Evolutionary conservation across 1,140 invertebrate genomes (phyloP).

Genomic region (Polypedilum pembai): DNA sequence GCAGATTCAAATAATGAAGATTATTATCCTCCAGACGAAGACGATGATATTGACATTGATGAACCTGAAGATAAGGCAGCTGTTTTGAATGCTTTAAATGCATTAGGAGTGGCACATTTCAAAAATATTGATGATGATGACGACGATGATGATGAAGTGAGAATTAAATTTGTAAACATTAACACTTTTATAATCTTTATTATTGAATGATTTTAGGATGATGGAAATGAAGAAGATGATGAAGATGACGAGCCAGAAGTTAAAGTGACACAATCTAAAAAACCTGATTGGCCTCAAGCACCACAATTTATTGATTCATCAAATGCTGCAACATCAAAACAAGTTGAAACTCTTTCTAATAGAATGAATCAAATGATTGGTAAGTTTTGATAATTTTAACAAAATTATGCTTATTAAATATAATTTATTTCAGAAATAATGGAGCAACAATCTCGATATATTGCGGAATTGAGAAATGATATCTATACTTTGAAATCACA

Average conservation of each 20-base stretch:
- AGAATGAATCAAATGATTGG: conserved; percentile 38
- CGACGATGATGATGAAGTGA: neutral
- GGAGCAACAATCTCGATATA: conserved; percentile 25
- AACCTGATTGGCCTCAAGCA: conserved; percentile 34
- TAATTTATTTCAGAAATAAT: conserved; percentile 26
- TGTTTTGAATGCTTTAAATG: neutral
- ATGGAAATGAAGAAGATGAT: conserved; percentile 35
- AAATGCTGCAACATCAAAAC: conserved; percentile 27
- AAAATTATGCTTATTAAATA: neutral
- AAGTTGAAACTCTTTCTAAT: conserved; percentile 41
- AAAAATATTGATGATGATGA: conserved; percentile 23
- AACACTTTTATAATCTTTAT: neutral
- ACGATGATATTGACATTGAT: conserved; percentile 38
- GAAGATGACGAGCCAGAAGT: conserved; percentile 37
- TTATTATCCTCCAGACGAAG: conserved; percentile 34
- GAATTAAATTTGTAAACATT: conserved; percentile 31
- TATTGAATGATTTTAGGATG: conserved; percentile 30
- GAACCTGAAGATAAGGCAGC: conserved; percentile 22
- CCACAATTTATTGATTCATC: conserved; percentile 32
- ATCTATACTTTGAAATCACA: conserved; percentile 31
- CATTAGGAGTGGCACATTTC: neutral
- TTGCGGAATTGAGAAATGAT: conserved; percentile 27
- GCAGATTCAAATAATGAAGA: conserved; percentile 42
- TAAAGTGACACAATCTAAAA: conserved; percentile 36
- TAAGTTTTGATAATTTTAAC: conserved; percentile 30